Evolutionary conservation across 2,113 vertebrate genomes (phyloP).

Genomic region (Haplochromis burtoni): DNA sequence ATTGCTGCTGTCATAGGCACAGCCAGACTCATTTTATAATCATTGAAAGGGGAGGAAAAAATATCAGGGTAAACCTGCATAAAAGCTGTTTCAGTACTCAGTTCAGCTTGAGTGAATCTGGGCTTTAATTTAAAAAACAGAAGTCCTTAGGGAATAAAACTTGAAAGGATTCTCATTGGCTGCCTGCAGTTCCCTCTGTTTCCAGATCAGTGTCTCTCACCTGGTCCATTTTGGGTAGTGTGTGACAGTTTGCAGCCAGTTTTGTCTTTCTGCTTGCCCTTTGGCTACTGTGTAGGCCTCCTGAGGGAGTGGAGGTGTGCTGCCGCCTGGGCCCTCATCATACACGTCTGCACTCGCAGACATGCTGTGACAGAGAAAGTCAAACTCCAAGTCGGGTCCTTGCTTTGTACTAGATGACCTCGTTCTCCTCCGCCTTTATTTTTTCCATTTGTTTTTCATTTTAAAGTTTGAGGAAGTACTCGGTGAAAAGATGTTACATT

Average conservation of each 20-base stretch:
- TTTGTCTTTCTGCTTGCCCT: not conserved
- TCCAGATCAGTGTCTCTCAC: not conserved
- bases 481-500: rapidly evolving
- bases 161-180: not conserved
- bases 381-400: not conserved
- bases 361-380: not conserved
- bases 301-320: not conserved
- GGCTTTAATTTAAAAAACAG: not conserved
- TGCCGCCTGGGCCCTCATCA: not conserved
- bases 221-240: not conserved
- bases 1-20: not conserved
- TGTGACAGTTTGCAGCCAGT: not conserved
- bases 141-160: not conserved
- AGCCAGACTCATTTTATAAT: not conserved
- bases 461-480: not conserved
- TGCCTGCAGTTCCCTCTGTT: not conserved
- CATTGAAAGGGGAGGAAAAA: not conserved
- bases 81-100: not conserved
- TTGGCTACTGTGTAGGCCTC: not conserved
- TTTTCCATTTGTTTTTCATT: not conserved
- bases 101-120: not conserved
- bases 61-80: not conserved
- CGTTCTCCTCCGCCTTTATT: not conserved
- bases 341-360: not conserved
- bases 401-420: not conserved